Conservation (phyloP, 2,888 invertebrate genomes). For the Calephelis perditalis region DNA sequence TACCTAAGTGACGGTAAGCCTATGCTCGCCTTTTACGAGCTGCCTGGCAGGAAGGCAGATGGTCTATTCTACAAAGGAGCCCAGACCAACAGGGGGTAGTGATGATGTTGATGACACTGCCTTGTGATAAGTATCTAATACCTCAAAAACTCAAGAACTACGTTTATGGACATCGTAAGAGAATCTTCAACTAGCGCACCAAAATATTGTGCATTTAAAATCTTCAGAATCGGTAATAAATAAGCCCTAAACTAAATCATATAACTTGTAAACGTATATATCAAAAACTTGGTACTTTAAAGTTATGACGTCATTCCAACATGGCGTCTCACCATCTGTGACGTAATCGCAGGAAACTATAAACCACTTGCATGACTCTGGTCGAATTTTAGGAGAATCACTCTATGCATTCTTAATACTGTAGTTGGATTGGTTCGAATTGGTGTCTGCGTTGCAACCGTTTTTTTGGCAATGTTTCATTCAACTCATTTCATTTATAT, state of each 20-base stretch:
- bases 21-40: too few species aligned
- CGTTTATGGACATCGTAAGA: too few species aligned
- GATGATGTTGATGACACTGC: too few species aligned
- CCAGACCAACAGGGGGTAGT: too few species aligned
- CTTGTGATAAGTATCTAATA: too few species aligned
- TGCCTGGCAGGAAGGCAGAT: too few species aligned
- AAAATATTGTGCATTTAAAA: constrained; percentile 2
- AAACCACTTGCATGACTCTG: constrained; percentile 35
- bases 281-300: constrained; percentile 13
- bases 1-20: too few species aligned
- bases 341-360: constrained; percentile 36
- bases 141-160: too few species aligned
- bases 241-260: not conserved
- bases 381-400: constrained; percentile 36
- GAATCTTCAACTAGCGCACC: not conserved
- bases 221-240: not conserved
- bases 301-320: constrained; percentile 8
- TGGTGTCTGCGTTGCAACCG: not conserved
- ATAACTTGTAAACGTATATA: constrained; percentile 6
- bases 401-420: constrained; percentile 31
- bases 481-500: too few species aligned
- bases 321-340: constrained; percentile 10
- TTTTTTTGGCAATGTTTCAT: too few species aligned
- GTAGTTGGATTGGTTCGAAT: constrained; percentile 20
- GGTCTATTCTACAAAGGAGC: too few species aligned